Base-by-base conservation (phyloP, 2,113 vertebrate genomes). In the Aegypius monachus region DNA sequence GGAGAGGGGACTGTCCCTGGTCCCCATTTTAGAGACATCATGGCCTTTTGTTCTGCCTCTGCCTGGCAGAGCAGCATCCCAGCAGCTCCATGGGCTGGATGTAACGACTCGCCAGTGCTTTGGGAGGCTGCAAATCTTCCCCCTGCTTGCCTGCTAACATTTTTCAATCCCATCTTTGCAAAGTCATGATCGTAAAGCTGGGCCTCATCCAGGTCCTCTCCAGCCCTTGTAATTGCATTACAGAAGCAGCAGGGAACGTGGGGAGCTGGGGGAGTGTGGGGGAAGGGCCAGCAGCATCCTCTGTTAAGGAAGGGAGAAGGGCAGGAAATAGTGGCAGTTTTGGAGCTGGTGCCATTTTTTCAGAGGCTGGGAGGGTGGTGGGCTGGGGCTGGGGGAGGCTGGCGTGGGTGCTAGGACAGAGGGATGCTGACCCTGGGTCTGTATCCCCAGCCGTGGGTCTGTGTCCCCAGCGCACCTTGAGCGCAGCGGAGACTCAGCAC, bases 71-170 rank as follows among this genome's bases (percentile, higher is more conserved):
- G 58, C 66, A 71, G 73, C 53, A 42, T 26, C 61, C 27, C 91
- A 66, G 61, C 25, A 38, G 34, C 67, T 73, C 48, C 1, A 0
- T 34, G 16, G 66, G 48, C 71, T 88, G 88, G 19, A 42, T 32
- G 14, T 6, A 22, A 58, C 1, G 6, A 11, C 36, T 66, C 4
- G 3, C 3, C 0, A 0, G 27, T 47, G 55, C 40, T 72, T 36
- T 23, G 71, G 42, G 81, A 71, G 32, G 71, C 67, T 81, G 58
- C 14, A 25, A 38, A 62, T 13, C 32, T 34, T 43, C 16, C n/a
- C 20, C 18, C 17, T 1, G 2, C 16, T 48, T 65, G 43, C 66
- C 23, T 3, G 13, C 32, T 78, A 27, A 15, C 26, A 36, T 42
- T 71, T 81, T 42, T 18, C 47, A n/a, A 6, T 25, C 40, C 47